Conservation (phyloP, 2,888 invertebrate genomes). For the Allacma fusca region DNA sequence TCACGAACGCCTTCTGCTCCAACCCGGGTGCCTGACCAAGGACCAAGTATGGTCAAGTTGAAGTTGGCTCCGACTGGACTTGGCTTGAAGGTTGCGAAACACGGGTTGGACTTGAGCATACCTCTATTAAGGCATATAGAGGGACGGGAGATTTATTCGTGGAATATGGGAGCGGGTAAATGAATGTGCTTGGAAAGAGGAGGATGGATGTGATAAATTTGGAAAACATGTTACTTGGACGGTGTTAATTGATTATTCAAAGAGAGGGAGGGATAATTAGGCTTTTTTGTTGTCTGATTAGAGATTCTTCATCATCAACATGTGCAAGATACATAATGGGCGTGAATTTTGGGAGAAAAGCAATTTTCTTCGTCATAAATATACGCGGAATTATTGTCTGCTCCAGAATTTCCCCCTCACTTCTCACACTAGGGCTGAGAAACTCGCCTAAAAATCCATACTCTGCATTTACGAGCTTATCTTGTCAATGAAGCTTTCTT, state of each 20-base stretch:
- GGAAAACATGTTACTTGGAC: constrained; percentile 23
- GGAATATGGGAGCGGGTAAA: not conserved
- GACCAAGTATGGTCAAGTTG: too few relatives aligned
- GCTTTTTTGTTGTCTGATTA: constrained; percentile 35
- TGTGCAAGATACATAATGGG: constrained; percentile 15
- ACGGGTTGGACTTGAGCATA: too few relatives aligned
- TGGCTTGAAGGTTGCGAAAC: too few relatives aligned
- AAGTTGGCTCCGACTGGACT: too few relatives aligned
- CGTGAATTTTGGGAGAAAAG: not conserved
- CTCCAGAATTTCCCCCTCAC: too few relatives aligned
- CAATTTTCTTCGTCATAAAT: constrained; percentile 28
- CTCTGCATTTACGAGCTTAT: constrained; percentile 8
- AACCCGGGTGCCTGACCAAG: too few relatives aligned
- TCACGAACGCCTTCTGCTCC: too few relatives aligned
- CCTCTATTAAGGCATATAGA: too few relatives aligned
- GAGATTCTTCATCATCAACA: constrained; percentile 38
- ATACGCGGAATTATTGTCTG: too few relatives aligned
- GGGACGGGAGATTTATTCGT: too few relatives aligned
- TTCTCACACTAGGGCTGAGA: too few relatives aligned
- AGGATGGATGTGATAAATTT: constrained; percentile 27
- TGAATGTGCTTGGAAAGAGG: not conserved
- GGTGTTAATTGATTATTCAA: constrained; percentile 42
- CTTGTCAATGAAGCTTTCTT: constrained; percentile 23
- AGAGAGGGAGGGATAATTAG: constrained; percentile 32
- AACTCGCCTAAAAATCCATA: too few relatives aligned